These are phyloP conservation scores for Plemyria rubiginata DNA, from an alignment of 2,888 invertebrate species.

Conservation along the genomic window DNA sequence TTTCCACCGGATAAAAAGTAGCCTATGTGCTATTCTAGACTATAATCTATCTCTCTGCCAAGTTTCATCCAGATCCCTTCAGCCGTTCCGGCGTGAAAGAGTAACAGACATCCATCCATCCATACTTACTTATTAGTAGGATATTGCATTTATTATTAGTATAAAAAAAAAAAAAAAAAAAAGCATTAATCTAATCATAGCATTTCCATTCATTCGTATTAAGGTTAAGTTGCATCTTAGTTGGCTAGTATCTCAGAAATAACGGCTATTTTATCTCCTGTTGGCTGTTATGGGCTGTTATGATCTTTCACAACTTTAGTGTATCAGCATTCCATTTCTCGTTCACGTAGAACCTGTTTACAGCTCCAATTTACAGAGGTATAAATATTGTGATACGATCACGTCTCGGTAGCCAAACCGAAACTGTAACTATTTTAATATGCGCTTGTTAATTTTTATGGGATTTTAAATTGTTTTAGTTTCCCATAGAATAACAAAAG, in stretches of 20 bases:
- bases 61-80: too few species aligned
- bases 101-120: too few species aligned
- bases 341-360: conserved; percentile 25
- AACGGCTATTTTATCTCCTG: conserved; percentile 16
- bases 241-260: conserved; percentile 5
- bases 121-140: too few species aligned
- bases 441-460: conserved; percentile 20
- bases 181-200: too few species aligned
- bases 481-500: conserved; percentile 2
- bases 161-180: too few species aligned
- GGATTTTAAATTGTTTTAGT: conserved; percentile 9
- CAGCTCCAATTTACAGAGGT: conserved; percentile 18
- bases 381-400: conserved; percentile 28
- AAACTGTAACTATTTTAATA: conserved; percentile 16
- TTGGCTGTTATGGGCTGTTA: not conserved
- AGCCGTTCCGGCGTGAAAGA: too few species aligned
- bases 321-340: conserved; percentile 15
- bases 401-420: conserved; percentile 18
- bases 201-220: not conserved
- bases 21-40: too few species aligned
- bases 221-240: not conserved
- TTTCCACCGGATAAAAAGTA: too few species aligned
- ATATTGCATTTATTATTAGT: not conserved
- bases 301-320: conserved; percentile 17
- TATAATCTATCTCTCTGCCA: too few species aligned